Percentiles rank a stretch among this genome's conserved stretches.
Evolutionary conservation across 2,113 vertebrate species (phyloP).

Genomic region (Pleuronectes platessa): DNA sequence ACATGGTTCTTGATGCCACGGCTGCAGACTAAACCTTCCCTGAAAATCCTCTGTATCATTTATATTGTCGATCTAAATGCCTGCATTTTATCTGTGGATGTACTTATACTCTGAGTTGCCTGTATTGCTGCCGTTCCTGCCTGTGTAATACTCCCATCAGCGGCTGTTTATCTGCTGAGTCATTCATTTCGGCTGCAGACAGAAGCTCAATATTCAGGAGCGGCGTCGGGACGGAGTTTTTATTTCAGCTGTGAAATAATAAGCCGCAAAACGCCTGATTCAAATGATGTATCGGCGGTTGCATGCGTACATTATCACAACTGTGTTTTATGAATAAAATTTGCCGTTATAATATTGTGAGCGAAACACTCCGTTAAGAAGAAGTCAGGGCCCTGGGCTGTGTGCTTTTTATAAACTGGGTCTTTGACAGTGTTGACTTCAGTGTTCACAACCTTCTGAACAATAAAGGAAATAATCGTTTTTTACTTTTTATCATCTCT

Average conservation of each 20-base stretch:
- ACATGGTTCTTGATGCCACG: not conserved
- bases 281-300: constrained; percentile 12
- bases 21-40: not conserved
- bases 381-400: constrained; percentile 7
- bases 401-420: not conserved
- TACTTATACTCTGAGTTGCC: constrained; percentile 2
- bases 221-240: constrained; percentile 1
- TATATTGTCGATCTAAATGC: constrained; percentile 21
- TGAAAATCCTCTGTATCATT: not conserved
- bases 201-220: constrained; percentile 24
- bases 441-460: not conserved
- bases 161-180: constrained; percentile 35
- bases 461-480: not conserved
- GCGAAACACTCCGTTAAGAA: constrained; percentile 18
- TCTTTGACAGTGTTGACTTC: not conserved
- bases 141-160: constrained; percentile 37
- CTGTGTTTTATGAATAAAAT: constrained; percentile 32
- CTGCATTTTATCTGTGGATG: constrained; percentile 14
- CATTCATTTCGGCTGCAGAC: constrained; percentile 16
- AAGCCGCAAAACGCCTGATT: constrained; percentile 26
- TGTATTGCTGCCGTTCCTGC: constrained; percentile 6
- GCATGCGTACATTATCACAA: constrained; percentile 13
- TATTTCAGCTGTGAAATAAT: constrained; percentile 32
- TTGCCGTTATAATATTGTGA: constrained; percentile 16
- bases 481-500: not conserved